phyloP scores from a whole-genome alignment of 2,113 vertebrate genomes.

The Nycticryphes semicollaris region DNA sequence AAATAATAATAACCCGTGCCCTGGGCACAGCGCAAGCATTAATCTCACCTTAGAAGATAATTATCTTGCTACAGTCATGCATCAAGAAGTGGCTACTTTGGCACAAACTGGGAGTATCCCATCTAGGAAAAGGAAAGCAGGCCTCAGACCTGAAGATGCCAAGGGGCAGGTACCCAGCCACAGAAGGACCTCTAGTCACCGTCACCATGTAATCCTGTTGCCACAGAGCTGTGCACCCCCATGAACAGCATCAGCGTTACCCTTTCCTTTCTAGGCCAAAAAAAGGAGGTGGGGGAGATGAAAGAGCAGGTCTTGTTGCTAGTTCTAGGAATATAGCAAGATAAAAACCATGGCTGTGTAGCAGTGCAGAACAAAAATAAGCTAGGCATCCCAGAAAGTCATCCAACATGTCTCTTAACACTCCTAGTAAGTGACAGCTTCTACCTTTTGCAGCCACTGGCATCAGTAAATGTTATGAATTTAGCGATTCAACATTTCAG shows the following conservation, averaged over 20 bases:
- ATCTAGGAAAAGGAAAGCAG: neutral
- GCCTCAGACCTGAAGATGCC: neutral
- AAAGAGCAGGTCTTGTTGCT: neutral
- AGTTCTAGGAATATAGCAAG: neutral
- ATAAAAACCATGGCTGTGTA: neutral
- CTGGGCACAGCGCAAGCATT: neutral
- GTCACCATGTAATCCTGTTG: neutral
- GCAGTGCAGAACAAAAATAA: conserved; percentile 10
- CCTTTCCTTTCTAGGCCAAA: neutral
- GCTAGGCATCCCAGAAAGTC: neutral
- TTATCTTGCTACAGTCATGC: neutral
- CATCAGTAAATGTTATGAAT: neutral
- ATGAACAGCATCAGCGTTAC: neutral
- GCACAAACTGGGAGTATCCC: neutral
- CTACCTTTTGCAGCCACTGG: conserved; percentile 7
- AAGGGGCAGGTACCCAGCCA: neutral
- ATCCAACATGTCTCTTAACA: neutral
- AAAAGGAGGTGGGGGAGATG: neutral
- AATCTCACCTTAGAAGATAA: neutral
- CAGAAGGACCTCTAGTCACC: neutral
- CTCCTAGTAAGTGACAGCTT: neutral
- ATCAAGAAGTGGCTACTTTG: neutral
- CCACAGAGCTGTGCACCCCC: neutral
- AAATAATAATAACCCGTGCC: neutral
- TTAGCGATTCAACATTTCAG: neutral